phyloP scores from a whole-genome alignment of 2,888 invertebrate genomes.

The Priocnemis perturbator region DNA sequence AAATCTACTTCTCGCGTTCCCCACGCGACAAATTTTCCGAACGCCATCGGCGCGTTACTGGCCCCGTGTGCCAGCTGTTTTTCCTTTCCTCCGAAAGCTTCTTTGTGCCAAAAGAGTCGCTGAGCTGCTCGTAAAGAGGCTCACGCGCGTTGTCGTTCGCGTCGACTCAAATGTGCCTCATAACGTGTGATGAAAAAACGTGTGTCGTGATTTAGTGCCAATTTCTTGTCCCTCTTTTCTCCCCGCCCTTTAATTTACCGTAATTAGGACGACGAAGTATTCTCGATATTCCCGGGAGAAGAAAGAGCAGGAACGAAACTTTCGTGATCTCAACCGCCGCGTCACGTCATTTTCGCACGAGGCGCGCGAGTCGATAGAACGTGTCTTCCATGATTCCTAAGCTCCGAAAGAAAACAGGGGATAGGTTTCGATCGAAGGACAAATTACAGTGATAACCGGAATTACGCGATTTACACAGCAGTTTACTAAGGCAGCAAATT shows the following conservation, averaged over 20 bases:
- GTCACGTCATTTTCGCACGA: slow-evolving; percentile 30
- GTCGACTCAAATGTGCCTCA: slow-evolving; percentile 56
- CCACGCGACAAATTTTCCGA: no score
- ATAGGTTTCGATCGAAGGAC: neutral
- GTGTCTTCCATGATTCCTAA: slow-evolving; percentile 58
- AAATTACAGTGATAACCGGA: slow-evolving; percentile 1
- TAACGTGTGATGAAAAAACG: slow-evolving; percentile 11
- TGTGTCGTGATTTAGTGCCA: slow-evolving; percentile 1
- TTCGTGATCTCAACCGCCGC: neutral
- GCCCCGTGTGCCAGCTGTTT: slow-evolving; percentile 20
- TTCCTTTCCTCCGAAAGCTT: slow-evolving; percentile 49
- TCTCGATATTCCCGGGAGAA: no score
- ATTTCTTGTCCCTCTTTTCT: neutral
- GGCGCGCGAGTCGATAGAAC: slow-evolving; percentile 48
- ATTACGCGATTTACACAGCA: no score
- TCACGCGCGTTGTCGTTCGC: slow-evolving; percentile 33
- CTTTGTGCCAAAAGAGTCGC: slow-evolving; percentile 38
- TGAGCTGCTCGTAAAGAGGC: slow-evolving; percentile 29
- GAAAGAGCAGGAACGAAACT: neutral
- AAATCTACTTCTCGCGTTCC: no score
- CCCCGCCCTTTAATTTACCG: neutral
- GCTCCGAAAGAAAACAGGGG: slow-evolving; percentile 35
- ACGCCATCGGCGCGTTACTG: neutral
- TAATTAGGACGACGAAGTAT: neutral
- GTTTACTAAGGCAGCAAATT: no score